These are phyloP conservation scores for Lochmaea capreae DNA, from an alignment of 2,888 invertebrate genomes.

Conservation along the genomic window DNA sequence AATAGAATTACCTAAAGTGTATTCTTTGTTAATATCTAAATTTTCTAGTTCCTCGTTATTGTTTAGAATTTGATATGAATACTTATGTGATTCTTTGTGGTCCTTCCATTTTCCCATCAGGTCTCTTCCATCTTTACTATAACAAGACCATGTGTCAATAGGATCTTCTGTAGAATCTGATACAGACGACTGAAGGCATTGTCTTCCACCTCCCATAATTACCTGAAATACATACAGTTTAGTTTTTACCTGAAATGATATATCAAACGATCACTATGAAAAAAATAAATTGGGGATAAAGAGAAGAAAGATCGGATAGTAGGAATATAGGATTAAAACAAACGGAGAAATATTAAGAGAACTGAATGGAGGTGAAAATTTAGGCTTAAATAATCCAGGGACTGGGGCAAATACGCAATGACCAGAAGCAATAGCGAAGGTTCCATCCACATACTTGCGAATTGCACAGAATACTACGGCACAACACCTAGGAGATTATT, in stretches of 20 bases:
- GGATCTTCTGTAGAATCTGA: conserved; percentile 67
- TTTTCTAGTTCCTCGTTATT: conserved; percentile 75
- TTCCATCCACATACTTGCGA: too few relatives aligned
- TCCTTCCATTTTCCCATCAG: conserved; percentile 78
- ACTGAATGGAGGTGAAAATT: too few relatives aligned
- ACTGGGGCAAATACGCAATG: too few relatives aligned
- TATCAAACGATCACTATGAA: too few relatives aligned
- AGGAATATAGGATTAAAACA: too few relatives aligned
- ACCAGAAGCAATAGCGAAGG: too few relatives aligned
- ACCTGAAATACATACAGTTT: conserved; percentile 65
- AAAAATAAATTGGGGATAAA: too few relatives aligned
- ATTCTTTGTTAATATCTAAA: conserved; percentile 75
- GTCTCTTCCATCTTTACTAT: conserved; percentile 79
- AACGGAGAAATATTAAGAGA: too few relatives aligned
- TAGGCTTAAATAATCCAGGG: too few relatives aligned
- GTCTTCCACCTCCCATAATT: conserved; percentile 89
- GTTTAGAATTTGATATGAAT: conserved; percentile 72
- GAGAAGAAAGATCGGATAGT: too few relatives aligned
- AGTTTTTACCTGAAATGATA: not conserved
- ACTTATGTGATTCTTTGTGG: conserved; percentile 65
- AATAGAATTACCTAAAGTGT: conserved; percentile 74
- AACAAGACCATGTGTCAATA: conserved; percentile 67
- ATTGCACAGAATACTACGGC: too few relatives aligned
- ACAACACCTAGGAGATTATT: too few relatives aligned
- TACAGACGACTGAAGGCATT: conserved; percentile 72